Evolutionary conservation across 1,140 invertebrate genomes (phyloP), one percentile per base, ranked within the genome.

Genomic region (Agrilus planipennis): DNA sequence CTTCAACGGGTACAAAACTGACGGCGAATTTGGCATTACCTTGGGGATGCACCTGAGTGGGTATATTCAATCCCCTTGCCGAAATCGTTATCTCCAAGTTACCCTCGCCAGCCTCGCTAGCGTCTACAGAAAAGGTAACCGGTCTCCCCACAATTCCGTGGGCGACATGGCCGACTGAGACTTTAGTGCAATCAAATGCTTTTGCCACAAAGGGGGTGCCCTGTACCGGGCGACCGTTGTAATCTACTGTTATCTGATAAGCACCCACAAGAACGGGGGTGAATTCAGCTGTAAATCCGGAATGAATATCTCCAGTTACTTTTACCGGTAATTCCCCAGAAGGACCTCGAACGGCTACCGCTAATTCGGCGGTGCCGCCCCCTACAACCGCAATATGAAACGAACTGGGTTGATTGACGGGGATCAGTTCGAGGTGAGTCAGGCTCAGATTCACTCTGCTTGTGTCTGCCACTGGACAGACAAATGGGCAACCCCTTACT

Each of bases 31-130:
- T 77, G 38, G 76, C 75, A 54, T 75, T 77, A 50, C 89, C 89
- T 51, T 96, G 82, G 9, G 91, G 87, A 62, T 91, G 88, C n/a
- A 97, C 92, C 76, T 95, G 90, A 17, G 93, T 97, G 12, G 92
- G 90, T 49, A 96, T 90, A 58, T 93, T 94, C 30, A 89, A 76
- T 4, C 90, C 91, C 57, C 89, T 77, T 23, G 88, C 89, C 45
- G 85, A 88, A 46, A 98, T 94, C 15, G 90, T 91, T 25, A 98
- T 96, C 69, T 98, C 94, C 32, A 98, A 68, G 65, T 95, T 97
- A 30, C 95, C 95, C 70, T 98, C 94, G 11, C 95, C 95, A 38
- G 93, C 91, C 63, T 90, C 82, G 47, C 84, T 87, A 5, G 92
- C 93, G 69, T 98, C 92, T 23, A 98, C 93, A 21, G 83, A 86